Conservation (phyloP, 2,888 invertebrate species). For the Allygus modestus region DNA sequence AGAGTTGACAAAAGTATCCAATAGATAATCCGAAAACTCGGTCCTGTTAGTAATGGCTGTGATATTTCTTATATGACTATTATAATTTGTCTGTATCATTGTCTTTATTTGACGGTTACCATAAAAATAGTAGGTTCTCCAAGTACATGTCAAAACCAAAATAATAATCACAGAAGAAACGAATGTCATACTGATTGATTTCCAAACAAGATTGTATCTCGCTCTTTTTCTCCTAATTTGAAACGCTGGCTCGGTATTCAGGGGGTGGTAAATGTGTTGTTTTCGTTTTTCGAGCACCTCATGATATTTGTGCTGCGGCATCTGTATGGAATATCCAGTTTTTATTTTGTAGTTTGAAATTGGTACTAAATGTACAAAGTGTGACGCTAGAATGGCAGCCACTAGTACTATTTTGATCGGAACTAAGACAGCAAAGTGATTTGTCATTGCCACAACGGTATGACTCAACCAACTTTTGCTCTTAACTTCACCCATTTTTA, state of each 20-base stretch:
- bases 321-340: neutral
- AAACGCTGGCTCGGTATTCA: neutral
- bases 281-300: neutral
- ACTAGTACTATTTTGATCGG: neutral
- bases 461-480: neutral
- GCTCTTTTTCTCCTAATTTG: neutral
- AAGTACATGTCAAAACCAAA: neutral
- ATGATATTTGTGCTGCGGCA: neutral
- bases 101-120: neutral
- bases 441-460: neutral
- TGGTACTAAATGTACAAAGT: neutral
- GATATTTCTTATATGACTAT: neutral
- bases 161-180: neutral
- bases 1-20: neutral
- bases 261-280: neutral
- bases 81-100: neutral
- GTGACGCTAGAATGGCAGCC: neutral
- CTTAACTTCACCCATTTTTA: slow-evolving; percentile 8
- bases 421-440: neutral
- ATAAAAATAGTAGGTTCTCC: neutral
- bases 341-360: slow-evolving; percentile 28
- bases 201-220: neutral
- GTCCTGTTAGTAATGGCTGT: neutral
- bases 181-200: neutral
- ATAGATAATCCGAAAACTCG: neutral